These are phyloP conservation scores for Priocnemis perturbator DNA, from an alignment of 2,888 invertebrate species.

Conservation along the genomic window DNA sequence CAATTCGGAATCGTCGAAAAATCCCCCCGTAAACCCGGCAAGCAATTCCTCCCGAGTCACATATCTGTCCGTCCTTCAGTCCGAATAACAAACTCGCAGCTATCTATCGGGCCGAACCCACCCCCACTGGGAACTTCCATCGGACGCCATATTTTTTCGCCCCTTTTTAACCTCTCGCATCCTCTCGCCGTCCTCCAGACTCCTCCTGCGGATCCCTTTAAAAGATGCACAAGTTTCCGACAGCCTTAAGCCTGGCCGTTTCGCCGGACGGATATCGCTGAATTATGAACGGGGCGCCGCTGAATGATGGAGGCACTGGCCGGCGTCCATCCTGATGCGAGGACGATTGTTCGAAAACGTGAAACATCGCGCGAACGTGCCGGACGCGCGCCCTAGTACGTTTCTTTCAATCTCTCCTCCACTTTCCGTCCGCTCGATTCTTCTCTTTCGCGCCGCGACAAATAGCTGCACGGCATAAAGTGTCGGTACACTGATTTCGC, in stretches of 20 bases:
- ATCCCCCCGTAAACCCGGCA: too few species aligned
- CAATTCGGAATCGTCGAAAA: too few species aligned
- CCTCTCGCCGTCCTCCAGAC: slow-evolving; percentile 28
- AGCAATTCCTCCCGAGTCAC: too few species aligned
- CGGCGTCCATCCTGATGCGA: slow-evolving; percentile 28
- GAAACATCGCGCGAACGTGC: slow-evolving; percentile 8
- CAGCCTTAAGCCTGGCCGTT: slow-evolving; percentile 31
- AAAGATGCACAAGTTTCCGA: slow-evolving; percentile 45
- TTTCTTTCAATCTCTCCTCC: too few species aligned
- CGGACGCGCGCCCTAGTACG: too few species aligned
- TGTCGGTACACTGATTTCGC: too few species aligned
- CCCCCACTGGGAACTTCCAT: not conserved
- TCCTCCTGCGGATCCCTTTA: slow-evolving; percentile 26
- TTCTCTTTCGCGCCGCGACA: too few species aligned
- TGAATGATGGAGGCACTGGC: slow-evolving; percentile 28
- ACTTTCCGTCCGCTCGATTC: too few species aligned
- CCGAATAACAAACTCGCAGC: too few species aligned
- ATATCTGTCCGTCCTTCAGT: too few species aligned
- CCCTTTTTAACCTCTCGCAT: slow-evolving; percentile 14
- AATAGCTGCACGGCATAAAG: too few species aligned
- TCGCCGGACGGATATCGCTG: slow-evolving; percentile 42
- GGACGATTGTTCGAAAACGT: slow-evolving; percentile 35
- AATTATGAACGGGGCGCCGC: slow-evolving; percentile 43
- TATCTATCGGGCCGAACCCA: slow-evolving; percentile 8
- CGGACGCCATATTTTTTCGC: too few species aligned